Percentiles rank a stretch among this genome's conserved stretches.
Evolutionary conservation across 2,888 invertebrate genomes (phyloP).

Genomic region (Dicranocentrus wangi): DNA sequence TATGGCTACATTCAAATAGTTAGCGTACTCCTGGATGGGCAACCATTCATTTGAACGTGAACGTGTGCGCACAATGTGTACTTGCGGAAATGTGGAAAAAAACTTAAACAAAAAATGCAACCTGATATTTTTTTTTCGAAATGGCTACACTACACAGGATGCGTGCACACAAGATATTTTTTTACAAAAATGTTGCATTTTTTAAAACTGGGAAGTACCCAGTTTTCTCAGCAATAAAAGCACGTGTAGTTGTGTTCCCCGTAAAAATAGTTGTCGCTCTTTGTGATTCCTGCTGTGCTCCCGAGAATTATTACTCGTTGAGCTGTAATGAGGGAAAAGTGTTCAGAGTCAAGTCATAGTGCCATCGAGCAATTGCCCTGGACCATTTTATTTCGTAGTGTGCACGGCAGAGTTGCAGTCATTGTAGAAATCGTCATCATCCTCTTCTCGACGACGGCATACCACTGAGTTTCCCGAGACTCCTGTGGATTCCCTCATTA

Average conservation of each 20-base stretch:
- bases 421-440: constrained; percentile 12
- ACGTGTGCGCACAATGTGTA: background rate
- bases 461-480: constrained; percentile 65
- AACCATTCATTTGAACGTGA: constrained; percentile 40
- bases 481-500: constrained; percentile 73
- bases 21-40: constrained; percentile 56
- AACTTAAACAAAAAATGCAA: constrained; percentile 10
- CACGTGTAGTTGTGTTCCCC: constrained; percentile 18
- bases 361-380: constrained; percentile 66
- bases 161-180: too few relatives aligned
- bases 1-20: too few relatives aligned
- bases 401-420: background rate
- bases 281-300: constrained; percentile 71
- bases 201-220: background rate
- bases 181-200: too few relatives aligned
- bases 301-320: constrained; percentile 73
- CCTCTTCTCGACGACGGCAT: constrained; percentile 59
- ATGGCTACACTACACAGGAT: too few relatives aligned
- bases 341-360: constrained; percentile 72
- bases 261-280: constrained; percentile 29
- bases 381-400: too few relatives aligned
- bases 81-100: constrained; percentile 3
- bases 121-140: too few relatives aligned
- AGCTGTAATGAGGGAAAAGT: constrained; percentile 73
- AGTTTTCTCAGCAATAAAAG: constrained; percentile 36